phyloP scores from a whole-genome alignment of 2,797 vertebrate species.

The Centroberyx gerrardi region DNA sequence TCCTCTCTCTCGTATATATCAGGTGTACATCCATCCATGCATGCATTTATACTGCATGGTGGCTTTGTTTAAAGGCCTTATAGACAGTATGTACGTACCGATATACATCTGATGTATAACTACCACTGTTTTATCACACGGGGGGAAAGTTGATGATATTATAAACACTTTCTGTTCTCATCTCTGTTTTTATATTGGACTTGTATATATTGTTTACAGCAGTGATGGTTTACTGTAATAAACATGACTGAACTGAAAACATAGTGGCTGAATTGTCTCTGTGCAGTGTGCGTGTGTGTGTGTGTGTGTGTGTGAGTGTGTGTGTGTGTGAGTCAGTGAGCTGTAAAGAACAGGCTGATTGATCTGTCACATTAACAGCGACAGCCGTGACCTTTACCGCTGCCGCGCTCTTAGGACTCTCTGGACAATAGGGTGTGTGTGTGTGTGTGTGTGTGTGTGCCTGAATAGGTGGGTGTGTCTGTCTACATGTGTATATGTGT shows the following conservation, averaged over 20 bases:
- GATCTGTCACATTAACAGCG: conserved; percentile 15
- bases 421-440: not conserved
- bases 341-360: conserved; percentile 20
- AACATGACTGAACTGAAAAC: conserved; percentile 4
- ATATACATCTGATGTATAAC: not conserved
- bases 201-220: conserved; percentile 1
- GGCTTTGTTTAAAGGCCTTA: not conserved
- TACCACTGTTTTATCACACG: not conserved
- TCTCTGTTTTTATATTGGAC: not conserved
- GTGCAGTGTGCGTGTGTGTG: not conserved
- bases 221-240: not conserved
- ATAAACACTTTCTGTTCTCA: not conserved
- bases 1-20: not conserved
- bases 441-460: conserved; percentile 8
- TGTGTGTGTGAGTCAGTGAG: conserved; percentile 6
- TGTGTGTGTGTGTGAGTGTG: not conserved
- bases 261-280: not conserved
- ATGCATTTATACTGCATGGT: not conserved
- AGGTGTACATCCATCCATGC: not conserved
- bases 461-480: not conserved
- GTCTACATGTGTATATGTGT: not conserved
- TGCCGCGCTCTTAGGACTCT: not conserved
- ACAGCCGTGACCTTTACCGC: conserved; percentile 1
- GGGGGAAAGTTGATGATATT: too few species aligned
- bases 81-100: not conserved